Evolutionary conservation across 1,140 invertebrate genomes (phyloP).

Genomic region (Drosophila oshimai): DNA sequence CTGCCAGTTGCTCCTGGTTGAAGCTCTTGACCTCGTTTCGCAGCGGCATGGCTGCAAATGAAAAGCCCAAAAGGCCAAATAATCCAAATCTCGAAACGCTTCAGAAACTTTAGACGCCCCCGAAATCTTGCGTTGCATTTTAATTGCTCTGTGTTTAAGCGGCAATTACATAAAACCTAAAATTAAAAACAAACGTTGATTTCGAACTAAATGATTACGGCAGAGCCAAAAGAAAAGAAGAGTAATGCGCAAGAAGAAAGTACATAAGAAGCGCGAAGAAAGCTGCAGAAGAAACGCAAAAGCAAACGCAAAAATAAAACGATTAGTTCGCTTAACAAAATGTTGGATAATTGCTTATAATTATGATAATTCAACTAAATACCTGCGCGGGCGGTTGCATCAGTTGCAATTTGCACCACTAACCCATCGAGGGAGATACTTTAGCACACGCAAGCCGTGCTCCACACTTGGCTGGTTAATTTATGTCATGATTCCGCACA

Average conservation of each 20-base stretch:
- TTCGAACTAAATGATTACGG: constrained; percentile 72
- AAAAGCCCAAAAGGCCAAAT: constrained; percentile 5
- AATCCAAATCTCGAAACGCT: constrained; percentile 26
- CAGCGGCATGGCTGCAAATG: constrained; percentile 16
- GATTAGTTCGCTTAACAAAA: constrained; percentile 72
- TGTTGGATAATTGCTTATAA: constrained; percentile 72
- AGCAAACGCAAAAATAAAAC: constrained; percentile 6
- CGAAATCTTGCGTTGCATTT: constrained; percentile 59
- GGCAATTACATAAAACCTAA: constrained; percentile 78
- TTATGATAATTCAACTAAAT: constrained; percentile 74
- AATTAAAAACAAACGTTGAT: constrained; percentile 61
- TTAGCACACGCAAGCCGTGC: constrained; percentile 27
- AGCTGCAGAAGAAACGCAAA: neutral
- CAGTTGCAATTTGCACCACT: constrained; percentile 68
- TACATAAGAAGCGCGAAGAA: constrained; percentile 20
- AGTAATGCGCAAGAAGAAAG: constrained; percentile 53
- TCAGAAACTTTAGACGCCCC: constrained; percentile 40
- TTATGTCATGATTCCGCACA: constrained; percentile 76
- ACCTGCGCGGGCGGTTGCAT: constrained; percentile 70
- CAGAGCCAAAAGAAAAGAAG: constrained; percentile 22
- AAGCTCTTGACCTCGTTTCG: constrained; percentile 70
- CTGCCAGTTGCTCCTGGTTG: constrained; percentile 34
- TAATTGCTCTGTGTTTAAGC: constrained; percentile 69
- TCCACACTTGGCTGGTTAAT: constrained; percentile 57
- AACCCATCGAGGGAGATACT: constrained; percentile 51